Evolutionary conservation across 2,797 vertebrate genomes (phyloP).

Genomic region (Oreochromis grahami): DNA sequence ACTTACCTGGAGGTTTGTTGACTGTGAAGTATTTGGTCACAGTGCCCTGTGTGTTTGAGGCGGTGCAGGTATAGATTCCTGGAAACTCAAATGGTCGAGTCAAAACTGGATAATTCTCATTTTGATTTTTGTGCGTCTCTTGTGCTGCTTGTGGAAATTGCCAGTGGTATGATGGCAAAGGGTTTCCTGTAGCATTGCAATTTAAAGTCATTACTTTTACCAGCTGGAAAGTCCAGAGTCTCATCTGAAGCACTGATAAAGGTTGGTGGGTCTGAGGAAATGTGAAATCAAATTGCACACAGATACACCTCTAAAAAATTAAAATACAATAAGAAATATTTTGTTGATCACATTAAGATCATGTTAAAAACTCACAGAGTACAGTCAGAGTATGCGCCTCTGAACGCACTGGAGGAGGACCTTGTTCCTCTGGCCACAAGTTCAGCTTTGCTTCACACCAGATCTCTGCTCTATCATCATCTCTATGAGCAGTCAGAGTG

Average conservation of each 20-base stretch:
- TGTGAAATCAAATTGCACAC: not conserved
- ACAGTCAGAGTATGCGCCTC: not conserved
- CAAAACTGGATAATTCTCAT: not conserved
- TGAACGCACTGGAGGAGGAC: not conserved
- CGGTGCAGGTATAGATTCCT: not conserved
- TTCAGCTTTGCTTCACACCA: constrained; percentile 56
- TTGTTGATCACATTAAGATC: not conserved
- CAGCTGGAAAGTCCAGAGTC: not conserved
- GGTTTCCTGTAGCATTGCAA: constrained; percentile 60
- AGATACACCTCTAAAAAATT: not conserved
- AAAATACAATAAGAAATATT: too few species aligned
- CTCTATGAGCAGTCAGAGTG: not conserved
- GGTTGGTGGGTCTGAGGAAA: constrained; percentile 54
- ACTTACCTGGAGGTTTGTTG: not conserved
- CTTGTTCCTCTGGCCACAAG: not conserved
- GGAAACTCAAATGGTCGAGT: not conserved
- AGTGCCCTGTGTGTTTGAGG: not conserved
- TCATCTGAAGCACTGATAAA: too few species aligned
- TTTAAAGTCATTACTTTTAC: constrained; percentile 17
- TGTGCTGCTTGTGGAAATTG: accelerated
- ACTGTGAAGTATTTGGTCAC: not conserved
- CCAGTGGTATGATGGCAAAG: constrained; percentile 53
- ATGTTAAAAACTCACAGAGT: constrained; percentile 51
- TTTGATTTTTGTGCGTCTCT: accelerated
- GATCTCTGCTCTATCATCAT: constrained; percentile 42